phyloP scores from a whole-genome alignment of 2,888 invertebrate species.

The Tyria jacobaeae region DNA sequence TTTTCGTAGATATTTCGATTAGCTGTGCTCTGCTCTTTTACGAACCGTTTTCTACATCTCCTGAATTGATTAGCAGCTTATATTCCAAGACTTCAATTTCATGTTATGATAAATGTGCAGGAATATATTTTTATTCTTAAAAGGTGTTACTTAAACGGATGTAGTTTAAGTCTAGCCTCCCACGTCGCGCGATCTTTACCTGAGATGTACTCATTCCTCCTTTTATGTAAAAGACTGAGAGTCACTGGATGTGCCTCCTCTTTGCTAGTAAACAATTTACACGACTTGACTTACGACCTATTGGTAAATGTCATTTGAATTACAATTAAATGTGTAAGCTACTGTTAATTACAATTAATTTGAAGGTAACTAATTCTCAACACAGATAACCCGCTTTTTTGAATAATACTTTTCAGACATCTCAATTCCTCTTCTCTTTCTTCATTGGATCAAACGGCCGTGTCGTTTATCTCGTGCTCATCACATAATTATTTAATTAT shows the following conservation, averaged over 20 bases:
- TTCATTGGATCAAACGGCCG: too few relatives aligned
- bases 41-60: too few relatives aligned
- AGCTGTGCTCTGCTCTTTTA: too few relatives aligned
- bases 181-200: slow-evolving; percentile 70
- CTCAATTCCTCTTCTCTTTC: too few relatives aligned
- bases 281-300: slow-evolving; percentile 27
- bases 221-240: slow-evolving; percentile 44
- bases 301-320: slow-evolving; percentile 3
- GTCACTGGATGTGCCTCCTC: slow-evolving; percentile 51
- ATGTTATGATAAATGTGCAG: neutral
- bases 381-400: neutral
- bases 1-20: too few relatives aligned
- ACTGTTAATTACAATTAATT: neutral
- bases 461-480: too few relatives aligned
- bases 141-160: slow-evolving; percentile 30
- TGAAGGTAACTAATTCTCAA: neutral
- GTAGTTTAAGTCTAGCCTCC: slow-evolving; percentile 59
- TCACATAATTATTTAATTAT: too few relatives aligned
- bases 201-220: slow-evolving; percentile 64
- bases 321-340: neutral
- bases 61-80: neutral
- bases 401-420: too few relatives aligned
- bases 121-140: slow-evolving; percentile 10
- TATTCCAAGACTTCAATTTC: neutral
- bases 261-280: slow-evolving; percentile 17